Evolutionary conservation across 1,140 invertebrate genomes (phyloP).

Genomic region (Hyles euphorbiae): DNA sequence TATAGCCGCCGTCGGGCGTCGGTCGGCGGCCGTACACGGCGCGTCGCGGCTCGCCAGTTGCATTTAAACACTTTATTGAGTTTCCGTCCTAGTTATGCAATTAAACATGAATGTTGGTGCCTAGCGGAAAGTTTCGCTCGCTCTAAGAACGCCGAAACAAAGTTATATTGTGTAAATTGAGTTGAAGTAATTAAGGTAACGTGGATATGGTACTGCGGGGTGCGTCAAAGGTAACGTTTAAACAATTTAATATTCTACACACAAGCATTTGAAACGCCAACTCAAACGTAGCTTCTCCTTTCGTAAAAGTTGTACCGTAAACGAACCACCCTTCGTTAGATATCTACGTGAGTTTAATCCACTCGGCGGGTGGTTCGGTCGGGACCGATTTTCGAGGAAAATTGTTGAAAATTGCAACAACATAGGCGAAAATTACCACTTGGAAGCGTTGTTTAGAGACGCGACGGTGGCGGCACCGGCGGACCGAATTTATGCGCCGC

Average conservation of each 20-base stretch:
- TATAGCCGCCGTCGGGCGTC: constrained; percentile 10
- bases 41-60: constrained; percentile 12
- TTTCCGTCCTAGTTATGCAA: constrained; percentile 34
- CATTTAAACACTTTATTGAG: constrained; percentile 39
- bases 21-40: too few relatives aligned
- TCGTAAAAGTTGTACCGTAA: constrained; percentile 71
- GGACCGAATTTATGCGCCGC: constrained; percentile 52
- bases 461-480: constrained; percentile 18
- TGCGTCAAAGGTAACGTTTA: constrained; percentile 70
- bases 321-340: constrained; percentile 72
- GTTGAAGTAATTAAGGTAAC: constrained; percentile 62
- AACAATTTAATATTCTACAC: constrained; percentile 74
- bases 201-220: constrained; percentile 47
- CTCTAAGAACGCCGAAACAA: constrained; percentile 38
- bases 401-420: constrained; percentile 72
- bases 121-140: constrained; percentile 23
- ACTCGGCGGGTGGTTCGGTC: constrained; percentile 47
- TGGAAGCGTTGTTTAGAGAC: constrained; percentile 58
- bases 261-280: constrained; percentile 69
- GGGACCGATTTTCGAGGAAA: constrained; percentile 55
- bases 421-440: constrained; percentile 67
- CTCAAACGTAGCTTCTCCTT: constrained; percentile 67
- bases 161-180: constrained; percentile 61
- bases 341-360: constrained; percentile 74
- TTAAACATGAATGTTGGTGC: constrained; percentile 28